Base-by-base conservation (phyloP, 2,113 vertebrate species). In the Regulus satrapa region DNA sequence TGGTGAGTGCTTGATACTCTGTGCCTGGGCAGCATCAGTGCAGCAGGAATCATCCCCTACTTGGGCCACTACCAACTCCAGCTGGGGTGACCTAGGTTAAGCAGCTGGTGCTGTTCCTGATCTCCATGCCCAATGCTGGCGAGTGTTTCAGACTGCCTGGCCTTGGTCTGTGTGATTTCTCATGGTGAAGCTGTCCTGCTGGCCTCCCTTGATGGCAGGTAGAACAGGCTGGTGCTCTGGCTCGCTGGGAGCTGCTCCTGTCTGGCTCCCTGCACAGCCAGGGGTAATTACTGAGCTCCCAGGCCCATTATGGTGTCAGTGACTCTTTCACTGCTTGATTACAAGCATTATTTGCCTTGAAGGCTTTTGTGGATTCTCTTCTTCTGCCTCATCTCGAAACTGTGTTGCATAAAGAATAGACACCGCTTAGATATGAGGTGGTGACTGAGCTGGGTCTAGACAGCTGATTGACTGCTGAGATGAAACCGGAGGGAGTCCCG, bases 311-410 rank as follows among this genome's bases (percentile, higher is more conserved):
- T 0, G 11, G 84, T 85, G 87, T 64, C 91, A 49, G 75, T 46
- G 85, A 77, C 75, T 95, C 87, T 51, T 78, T 32, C 74, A 9
- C 4, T 20, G 28, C 90, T 77, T 95, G 94, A 96, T 93, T 92
- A 92, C 19, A 88, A 92, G 82, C 85, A 74, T 71, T 75, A 61
- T 55, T 45, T 96, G 82, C 94, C 88, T 85, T 2, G 4, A 82
- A 96, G 94, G 94, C 82, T 92, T 96, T 71, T 95, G 92, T 93
- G 88, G 95, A 73, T 89, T 96, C 46, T 91, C 58, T 83, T 68
- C 62, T 83, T 80, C 84, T 95, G 93, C 77, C 87, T 97, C 92
- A 71, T 96, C 92, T 83, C 3, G 64, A 94, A 94, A 96, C 89
- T 80, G 69, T 12, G 1, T 90, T 94, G 93, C 94, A 96, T 90